Conservation (phyloP, 2,113 vertebrate species). For the Tetraodon nigroviridis region DNA sequence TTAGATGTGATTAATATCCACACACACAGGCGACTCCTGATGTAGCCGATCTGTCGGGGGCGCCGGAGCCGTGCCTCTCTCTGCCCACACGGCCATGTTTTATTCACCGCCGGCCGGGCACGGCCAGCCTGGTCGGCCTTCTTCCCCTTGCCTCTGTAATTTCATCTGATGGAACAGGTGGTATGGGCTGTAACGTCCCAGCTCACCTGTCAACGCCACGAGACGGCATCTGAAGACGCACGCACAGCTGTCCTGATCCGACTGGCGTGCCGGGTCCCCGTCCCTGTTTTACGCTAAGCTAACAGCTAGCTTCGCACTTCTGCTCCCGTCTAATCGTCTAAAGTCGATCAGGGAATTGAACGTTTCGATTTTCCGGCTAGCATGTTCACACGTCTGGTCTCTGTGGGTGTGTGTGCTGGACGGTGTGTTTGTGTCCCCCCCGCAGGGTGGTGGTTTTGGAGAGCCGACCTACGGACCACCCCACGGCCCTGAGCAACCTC, state of each 20-base stretch:
- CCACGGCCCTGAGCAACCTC: conserved; percentile 93
- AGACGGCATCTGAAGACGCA: conserved; percentile 42
- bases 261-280: not conserved
- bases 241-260: conserved; percentile 17
- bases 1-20: not conserved
- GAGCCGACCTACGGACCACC: conserved; percentile 92
- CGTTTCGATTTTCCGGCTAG: no score
- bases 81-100: conserved; percentile 61
- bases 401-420: not conserved
- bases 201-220: conserved; percentile 54
- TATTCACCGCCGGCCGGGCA: conserved; percentile 69
- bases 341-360: not conserved
- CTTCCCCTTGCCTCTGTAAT: conserved; percentile 71
- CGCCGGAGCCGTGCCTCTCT: conserved; percentile 17
- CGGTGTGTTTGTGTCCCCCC: conserved; percentile 2
- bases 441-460: conserved; percentile 94
- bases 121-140: conserved; percentile 70
- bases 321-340: not conserved
- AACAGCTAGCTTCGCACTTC: not conserved
- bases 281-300: conserved; percentile 6
- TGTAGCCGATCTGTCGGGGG: conserved; percentile 8
- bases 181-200: conserved; percentile 47
- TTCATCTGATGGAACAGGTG: conserved; percentile 72
- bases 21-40: conserved; percentile 1
- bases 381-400: not conserved